Evolutionary conservation across 2,888 invertebrate genomes (phyloP).

Genomic region (Drosophila siamana): DNA sequence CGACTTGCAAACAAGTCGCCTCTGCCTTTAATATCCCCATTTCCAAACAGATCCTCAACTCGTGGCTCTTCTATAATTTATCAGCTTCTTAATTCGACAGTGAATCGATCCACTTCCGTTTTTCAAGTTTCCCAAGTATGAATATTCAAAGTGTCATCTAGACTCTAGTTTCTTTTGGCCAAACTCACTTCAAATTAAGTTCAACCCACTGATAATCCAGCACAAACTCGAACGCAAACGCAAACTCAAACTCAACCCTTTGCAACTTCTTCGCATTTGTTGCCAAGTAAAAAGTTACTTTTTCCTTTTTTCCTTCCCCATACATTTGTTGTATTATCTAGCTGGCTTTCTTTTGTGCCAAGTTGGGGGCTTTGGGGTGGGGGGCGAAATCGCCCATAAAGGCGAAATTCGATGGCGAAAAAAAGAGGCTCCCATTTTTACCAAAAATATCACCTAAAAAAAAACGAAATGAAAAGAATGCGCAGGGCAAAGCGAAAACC

Average conservation of each 20-base stretch:
- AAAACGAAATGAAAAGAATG: constrained; percentile 33
- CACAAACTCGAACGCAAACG: neutral
- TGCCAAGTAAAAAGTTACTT: constrained; percentile 56
- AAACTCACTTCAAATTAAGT: constrained; percentile 32
- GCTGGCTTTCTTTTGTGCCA: constrained; percentile 28
- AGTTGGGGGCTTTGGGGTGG: constrained; percentile 7
- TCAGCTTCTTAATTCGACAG: neutral
- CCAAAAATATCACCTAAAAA: constrained; percentile 44
- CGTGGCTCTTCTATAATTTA: neutral
- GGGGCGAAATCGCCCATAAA: constrained; percentile 51
- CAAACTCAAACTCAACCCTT: constrained; percentile 29
- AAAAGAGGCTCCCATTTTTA: constrained; percentile 35
- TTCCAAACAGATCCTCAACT: no score
- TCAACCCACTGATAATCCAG: constrained; percentile 47
- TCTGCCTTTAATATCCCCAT: no score
- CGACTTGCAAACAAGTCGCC: constrained; percentile 4
- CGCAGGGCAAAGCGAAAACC: constrained; percentile 44
- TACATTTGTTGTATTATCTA: constrained; percentile 76
- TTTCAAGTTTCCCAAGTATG: no score
- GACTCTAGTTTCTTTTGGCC: constrained; percentile 3
- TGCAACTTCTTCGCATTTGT: constrained; percentile 34
- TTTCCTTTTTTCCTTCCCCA: constrained; percentile 32
- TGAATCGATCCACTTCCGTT: neutral
- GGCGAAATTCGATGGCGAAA: constrained; percentile 44
- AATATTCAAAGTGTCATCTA: constrained; percentile 30